phyloP scores from a whole-genome alignment of 2,113 vertebrate species.

The Chaetodon auriga region DNA sequence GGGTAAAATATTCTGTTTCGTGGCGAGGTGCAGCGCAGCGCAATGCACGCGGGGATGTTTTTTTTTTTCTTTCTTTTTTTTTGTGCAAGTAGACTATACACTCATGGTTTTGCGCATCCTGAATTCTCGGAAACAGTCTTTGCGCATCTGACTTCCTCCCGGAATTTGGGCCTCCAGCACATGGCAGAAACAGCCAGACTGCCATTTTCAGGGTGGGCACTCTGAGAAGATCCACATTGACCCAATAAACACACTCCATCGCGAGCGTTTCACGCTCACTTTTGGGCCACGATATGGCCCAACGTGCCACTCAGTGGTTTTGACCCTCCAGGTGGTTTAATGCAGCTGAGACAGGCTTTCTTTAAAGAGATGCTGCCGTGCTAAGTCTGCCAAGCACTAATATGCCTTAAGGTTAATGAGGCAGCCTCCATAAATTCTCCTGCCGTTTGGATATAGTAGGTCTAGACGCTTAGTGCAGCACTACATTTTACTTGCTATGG shows the following conservation, averaged over 20 bases:
- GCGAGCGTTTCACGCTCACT: background rate
- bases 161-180: slow-evolving; percentile 60
- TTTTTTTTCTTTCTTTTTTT: background rate
- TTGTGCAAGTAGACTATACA: background rate
- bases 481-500: slow-evolving; percentile 58
- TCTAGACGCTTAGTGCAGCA: slow-evolving; percentile 74
- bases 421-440: slow-evolving; percentile 83
- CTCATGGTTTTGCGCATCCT: slow-evolving; percentile 49
- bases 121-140: slow-evolving; percentile 59
- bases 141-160: slow-evolving; percentile 69
- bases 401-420: slow-evolving; percentile 85
- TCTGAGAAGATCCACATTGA: slow-evolving; percentile 48
- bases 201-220: slow-evolving; percentile 76
- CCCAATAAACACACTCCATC: slow-evolving; percentile 41
- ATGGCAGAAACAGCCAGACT: slow-evolving; percentile 66
- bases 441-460: slow-evolving; percentile 78
- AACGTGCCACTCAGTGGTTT: slow-evolving; percentile 7
- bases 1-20: background rate
- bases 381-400: slow-evolving; percentile 76
- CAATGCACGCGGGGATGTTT: background rate
- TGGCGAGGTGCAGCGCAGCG: background rate
- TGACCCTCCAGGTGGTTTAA: slow-evolving; percentile 45
- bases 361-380: slow-evolving; percentile 57
- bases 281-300: background rate
- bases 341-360: slow-evolving; percentile 57